Base-by-base conservation (phyloP, 2,113 vertebrate genomes). In the Epinephelus lanceolatus region DNA sequence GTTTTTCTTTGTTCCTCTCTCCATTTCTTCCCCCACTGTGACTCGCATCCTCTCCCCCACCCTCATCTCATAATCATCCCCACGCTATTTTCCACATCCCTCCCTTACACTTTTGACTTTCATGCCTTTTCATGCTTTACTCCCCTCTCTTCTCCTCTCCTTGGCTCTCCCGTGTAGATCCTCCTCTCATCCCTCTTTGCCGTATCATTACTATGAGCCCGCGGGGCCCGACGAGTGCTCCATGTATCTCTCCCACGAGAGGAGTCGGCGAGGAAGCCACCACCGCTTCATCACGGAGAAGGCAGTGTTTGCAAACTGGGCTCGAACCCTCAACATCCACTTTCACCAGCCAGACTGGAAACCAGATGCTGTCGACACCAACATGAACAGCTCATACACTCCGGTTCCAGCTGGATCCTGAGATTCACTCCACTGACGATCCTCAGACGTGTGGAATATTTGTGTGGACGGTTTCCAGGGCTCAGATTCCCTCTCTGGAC, bases 231-330 rank as follows among this genome's bases (percentile, higher is more conserved):
- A 96, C 1, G 97, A 99, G 83, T 99, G 98, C 92, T 96, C 96
- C 11, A 98, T 98, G 97, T 99, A 99, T 92, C 91, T 98, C 47
- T 96, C 96, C 12, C 97, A 99, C 0, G 97, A 98, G 93, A 95
- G 95, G 56, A 97, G 96, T 60, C 95, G 93, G 2, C 95, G 95
- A 79, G 97, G 97, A 76, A 97, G 97, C 80, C 97, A 98, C 65
- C 98, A 98, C 70, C 97, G 97, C 42, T 99, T 98, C 86, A 97
- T 98, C 93, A 98, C 97, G 0, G 97, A 99, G 95, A 99, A 99
- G 66, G 92, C 89, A 6, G 97, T 97, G 59, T 99, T 99, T 74
- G 96, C 97, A 89, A 97, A 96, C 84, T 99, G 97, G 98, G 97
- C 97, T 3, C 95, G 93, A 91, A 96, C 94, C 59, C 96, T 96